Conservation (phyloP, 2,113 vertebrate species). For the Calyptomena viridis region DNA sequence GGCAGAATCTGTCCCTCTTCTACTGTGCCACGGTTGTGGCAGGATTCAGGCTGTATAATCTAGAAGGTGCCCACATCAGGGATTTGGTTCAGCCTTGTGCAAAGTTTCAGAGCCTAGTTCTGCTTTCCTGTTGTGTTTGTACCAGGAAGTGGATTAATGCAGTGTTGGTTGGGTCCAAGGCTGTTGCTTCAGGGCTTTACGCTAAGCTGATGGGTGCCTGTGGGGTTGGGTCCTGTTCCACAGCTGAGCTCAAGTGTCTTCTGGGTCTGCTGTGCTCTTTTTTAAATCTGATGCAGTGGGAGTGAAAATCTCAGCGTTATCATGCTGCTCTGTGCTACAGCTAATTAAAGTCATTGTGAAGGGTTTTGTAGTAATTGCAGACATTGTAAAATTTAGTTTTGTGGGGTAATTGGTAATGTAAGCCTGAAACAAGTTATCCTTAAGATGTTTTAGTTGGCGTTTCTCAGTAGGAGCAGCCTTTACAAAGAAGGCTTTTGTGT, state of each 20-base stretch:
- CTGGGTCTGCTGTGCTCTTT: neutral
- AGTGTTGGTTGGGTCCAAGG: neutral
- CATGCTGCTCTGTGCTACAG: neutral
- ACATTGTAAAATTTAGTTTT: constrained; percentile 30
- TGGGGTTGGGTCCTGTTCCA: neutral
- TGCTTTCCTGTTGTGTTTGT: neutral
- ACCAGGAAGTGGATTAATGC: neutral
- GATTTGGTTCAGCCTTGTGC: neutral
- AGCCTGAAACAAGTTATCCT: constrained; percentile 31
- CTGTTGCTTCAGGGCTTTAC: neutral
- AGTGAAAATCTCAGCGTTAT: neutral
- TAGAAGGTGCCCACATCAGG: neutral
- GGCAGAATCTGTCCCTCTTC: neutral
- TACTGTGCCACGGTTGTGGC: neutral
- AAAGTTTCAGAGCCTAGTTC: neutral
- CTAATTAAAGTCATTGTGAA: constrained; percentile 30
- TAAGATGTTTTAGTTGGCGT: constrained; percentile 38
- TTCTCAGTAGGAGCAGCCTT: constrained; percentile 24
- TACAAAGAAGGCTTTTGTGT: constrained; percentile 26
- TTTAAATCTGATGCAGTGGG: neutral
- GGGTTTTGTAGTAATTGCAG: constrained; percentile 23
- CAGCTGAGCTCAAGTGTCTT: neutral
- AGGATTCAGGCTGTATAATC: neutral
- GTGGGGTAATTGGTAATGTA: constrained; percentile 30
- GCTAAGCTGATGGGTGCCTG: neutral